Base-by-base conservation (phyloP, 2,888 invertebrate species). In the Corbicula japonica region DNA sequence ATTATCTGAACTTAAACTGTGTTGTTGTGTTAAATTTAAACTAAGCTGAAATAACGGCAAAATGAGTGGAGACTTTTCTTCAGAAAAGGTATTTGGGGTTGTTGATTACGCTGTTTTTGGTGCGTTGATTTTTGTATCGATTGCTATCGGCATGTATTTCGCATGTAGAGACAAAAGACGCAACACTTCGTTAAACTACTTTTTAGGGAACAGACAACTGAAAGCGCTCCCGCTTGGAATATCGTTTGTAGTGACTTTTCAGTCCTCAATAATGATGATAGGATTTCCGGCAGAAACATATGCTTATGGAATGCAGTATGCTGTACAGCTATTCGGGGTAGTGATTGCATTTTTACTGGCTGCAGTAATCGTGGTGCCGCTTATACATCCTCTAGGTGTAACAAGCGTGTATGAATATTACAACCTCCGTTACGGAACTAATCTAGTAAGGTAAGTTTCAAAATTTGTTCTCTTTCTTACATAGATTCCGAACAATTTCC, bases 201-300 rank as follows among this genome's bases (percentile, higher is more conserved):
- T 66, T 50, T 50, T 66, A 8, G 66, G 50, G n/a, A 54, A 54
- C 18, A 26, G 66, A 26, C 34, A 35, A 15, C 15, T 50, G 54
- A 66, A 66, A 21, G 50, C 66, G 12, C 30, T 66, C 2, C 69
- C 69, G 32, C 58, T 69, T 5, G 56, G 58, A 23, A 23, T 69
- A 1, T 69, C 69, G n/a, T 58, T 58, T 26, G 60, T 56, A 21
- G 69, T 69, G 1, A 69, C 69, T 26, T 69, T 69, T 26, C 69
- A 60, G 35, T 69, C 69, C 12, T 69, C 69, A 1, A 21, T 69
- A 12, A 28, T 69, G 44, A 56, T 69, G 12, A 32, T 69, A 2
- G 69, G 56, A 30, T 56, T 50, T 44, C 35, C 69, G 6, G 69
- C 69, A 3, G 69, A 69, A 23, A 23, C 28, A 12, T 69, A 69